Evolutionary conservation across 1,140 invertebrate genomes (phyloP), one percentile per base, ranked within the genome.

Genomic region (Drosophila serrata): DNA sequence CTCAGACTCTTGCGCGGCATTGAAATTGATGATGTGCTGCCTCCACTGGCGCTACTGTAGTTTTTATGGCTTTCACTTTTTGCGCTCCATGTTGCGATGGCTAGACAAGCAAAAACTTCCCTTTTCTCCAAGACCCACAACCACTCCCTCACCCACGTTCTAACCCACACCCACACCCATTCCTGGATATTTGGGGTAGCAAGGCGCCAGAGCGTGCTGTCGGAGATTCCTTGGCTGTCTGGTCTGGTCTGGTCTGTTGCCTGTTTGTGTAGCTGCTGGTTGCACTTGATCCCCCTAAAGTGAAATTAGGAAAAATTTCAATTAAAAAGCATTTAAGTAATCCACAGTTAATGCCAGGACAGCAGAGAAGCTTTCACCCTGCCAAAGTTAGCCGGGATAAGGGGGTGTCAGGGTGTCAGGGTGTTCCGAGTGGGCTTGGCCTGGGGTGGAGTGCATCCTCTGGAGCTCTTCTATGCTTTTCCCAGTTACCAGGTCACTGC

Each of bases 291-390:
- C 85, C 84, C 77, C 81, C 81, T 29, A 90, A 88, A 90, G 85
- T 90, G 81, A 90, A 90, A 90, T 90, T 90, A 90, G 81, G 81
- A 85, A 90, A 90, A 90, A 79, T 90, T 90, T 90, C 85, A 90
- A 90, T 90, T 90, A 90, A 90, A 90, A 90, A 90, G 85, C 85
- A 90, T 90, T 90, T 90, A 90, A 90, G 85, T 90, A 90, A 90
- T 90, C 85, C 85, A 69, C 75, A 90, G 46, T 85, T 90, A 90
- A 90, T 88, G 81, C 85, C 69, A 81, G 59, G 57, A 68, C 70
- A 68, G 53, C 67, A 59, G 68, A 59, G 68, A 82, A 81, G 79
- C 75, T 67, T 70, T 79, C 46, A 59, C 51, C 39, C 39, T 22
- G 58, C 17, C 55, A 39, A n/a, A 11, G 33, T 2, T 22, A 22